A percentile compares a stretch with the other conserved stretches of the same genome.
Conservation (phyloP, 2,113 vertebrate genomes). For the Carassius auratus region DNA sequence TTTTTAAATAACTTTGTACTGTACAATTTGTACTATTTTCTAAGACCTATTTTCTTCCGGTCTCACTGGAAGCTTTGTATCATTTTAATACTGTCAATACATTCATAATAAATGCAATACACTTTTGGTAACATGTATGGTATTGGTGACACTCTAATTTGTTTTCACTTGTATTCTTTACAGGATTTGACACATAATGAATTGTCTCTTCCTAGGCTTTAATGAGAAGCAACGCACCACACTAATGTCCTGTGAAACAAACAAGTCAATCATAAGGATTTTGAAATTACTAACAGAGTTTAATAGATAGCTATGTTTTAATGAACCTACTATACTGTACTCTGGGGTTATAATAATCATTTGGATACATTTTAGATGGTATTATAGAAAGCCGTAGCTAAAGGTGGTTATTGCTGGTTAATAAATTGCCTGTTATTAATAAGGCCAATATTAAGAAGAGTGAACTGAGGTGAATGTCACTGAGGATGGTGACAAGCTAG, state of each 20-base stretch:
- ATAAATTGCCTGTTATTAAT: constrained; percentile 24
- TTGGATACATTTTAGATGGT: not conserved
- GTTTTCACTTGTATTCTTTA: constrained; percentile 13
- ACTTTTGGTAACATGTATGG: not conserved
- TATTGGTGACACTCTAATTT: not conserved
- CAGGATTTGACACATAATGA: not conserved
- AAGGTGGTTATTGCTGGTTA: not conserved
- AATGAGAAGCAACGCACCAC: constrained; percentile 2
- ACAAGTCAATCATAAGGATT: constrained; percentile 25
- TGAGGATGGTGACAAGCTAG: not conserved
- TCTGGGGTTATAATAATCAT: not conserved
- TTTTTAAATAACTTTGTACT: not conserved
- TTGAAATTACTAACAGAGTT: constrained; percentile 14
- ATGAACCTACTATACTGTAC: not conserved
- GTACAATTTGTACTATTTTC: not conserved
- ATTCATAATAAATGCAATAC: not conserved
- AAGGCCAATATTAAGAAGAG: constrained; percentile 11
- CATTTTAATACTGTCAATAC: not conserved
- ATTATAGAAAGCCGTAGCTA: not conserved
- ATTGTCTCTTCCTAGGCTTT: not conserved
- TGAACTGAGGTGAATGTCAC: not conserved
- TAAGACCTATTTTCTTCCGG: not conserved
- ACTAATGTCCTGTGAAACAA: not conserved
- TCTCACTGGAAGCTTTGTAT: not conserved
- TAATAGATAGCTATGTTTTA: not conserved